Conservation (phyloP, 2,113 vertebrate species). For the Boulengeromyrus knoepffleri region DNA sequence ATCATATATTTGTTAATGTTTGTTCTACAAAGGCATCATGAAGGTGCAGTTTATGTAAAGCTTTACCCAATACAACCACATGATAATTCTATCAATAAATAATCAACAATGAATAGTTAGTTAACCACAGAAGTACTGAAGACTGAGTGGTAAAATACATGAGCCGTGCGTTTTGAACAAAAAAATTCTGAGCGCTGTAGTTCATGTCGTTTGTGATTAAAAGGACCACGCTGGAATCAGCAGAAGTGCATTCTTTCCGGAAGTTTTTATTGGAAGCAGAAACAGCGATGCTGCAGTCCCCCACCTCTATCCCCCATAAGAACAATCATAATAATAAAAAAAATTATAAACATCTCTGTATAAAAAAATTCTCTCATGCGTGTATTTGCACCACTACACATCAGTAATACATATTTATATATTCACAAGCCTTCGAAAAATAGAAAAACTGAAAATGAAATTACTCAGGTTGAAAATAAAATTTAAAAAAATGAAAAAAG, state of each 20-base stretch:
- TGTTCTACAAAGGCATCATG: background rate
- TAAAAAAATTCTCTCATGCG: slow-evolving; percentile 69
- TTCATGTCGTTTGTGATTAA: background rate
- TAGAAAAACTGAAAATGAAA: slow-evolving; percentile 60
- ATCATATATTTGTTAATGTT: background rate
- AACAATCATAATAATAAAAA: slow-evolving; percentile 56
- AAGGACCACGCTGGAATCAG: too few species aligned
- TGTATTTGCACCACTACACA: slow-evolving; percentile 69
- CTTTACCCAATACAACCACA: background rate
- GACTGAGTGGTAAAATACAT: background rate
- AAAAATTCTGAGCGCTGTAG: background rate
- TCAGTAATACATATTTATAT: slow-evolving; percentile 71
- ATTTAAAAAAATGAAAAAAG: slow-evolving; percentile 23
- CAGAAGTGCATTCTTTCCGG: background rate
- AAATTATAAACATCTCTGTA: slow-evolving; percentile 69
- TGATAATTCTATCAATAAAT: background rate
- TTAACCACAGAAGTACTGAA: background rate
- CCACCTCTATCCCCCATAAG: slow-evolving; percentile 52
- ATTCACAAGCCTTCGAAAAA: slow-evolving; percentile 70
- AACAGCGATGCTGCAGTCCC: slow-evolving; percentile 53
- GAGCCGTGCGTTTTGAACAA: background rate
- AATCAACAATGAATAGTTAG: background rate
- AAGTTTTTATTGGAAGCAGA: slow-evolving; percentile 67
- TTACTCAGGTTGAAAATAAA: slow-evolving; percentile 57
- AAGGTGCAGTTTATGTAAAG: background rate